Evolutionary conservation across 2,797 vertebrate species (phyloP).

Genomic region (Microctenopoma steveboyesi): DNA sequence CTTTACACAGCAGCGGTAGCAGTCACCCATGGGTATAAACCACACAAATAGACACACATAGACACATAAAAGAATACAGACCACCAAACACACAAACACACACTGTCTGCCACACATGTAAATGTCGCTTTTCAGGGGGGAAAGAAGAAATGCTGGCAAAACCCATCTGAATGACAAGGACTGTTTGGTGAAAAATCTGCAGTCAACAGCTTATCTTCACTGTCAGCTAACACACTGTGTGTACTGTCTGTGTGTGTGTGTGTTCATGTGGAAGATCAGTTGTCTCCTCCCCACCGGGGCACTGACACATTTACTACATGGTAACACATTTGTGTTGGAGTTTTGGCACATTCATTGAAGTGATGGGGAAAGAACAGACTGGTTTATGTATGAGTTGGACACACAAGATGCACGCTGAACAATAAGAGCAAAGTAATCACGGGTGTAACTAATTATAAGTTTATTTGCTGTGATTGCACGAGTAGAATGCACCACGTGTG

Average conservation of each 20-base stretch:
- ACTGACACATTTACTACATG: constrained; percentile 17
- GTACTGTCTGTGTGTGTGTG: not conserved
- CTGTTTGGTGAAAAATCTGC: constrained; percentile 41
- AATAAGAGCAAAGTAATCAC: no score
- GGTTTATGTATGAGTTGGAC: not conserved
- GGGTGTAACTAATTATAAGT: no score
- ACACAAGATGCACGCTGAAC: no score
- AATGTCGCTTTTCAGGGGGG: constrained; percentile 33
- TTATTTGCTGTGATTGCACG: no score
- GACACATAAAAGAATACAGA: constrained; percentile 27
- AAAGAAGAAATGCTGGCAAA: constrained; percentile 28
- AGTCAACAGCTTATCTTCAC: constrained; percentile 45
- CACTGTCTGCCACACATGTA: constrained; percentile 19
- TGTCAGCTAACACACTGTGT: constrained; percentile 44
- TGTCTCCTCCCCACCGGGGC: constrained; percentile 9
- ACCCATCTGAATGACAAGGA: constrained; percentile 40
- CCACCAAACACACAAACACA: not conserved
- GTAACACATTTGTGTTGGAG: constrained; percentile 1
- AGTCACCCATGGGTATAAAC: constrained; percentile 52
- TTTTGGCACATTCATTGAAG: not conserved
- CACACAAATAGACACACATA: constrained; percentile 38
- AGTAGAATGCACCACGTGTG: no score
- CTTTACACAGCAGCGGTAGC: constrained; percentile 49
- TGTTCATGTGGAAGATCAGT: constrained; percentile 7
- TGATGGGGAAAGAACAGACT: not conserved